A percentile compares a stretch with the other conserved stretches of the same genome.
Evolutionary conservation across 2,797 vertebrate species (phyloP).

Genomic region (Rachycentron canadum): DNA sequence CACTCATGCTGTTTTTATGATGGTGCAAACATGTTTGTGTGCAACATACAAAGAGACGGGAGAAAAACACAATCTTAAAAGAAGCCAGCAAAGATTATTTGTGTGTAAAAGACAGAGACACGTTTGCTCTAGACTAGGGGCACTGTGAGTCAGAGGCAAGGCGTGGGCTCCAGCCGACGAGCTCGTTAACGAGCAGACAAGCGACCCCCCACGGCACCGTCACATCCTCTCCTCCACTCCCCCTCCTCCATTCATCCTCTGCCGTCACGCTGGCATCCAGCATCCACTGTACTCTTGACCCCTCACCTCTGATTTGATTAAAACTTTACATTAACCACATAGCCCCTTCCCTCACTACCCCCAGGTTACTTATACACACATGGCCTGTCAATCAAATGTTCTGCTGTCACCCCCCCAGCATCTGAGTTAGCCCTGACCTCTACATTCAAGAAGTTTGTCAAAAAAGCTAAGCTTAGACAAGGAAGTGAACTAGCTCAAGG

Average conservation of each 20-base stretch:
- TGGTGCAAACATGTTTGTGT: not conserved
- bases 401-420: too few species aligned
- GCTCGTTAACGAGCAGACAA: slow-evolving; percentile 73
- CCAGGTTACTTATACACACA: slow-evolving; percentile 30
- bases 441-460: slow-evolving; percentile 45
- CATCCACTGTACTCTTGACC: slow-evolving; percentile 70
- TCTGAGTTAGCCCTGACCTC: slow-evolving; percentile 36
- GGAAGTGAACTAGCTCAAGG: slow-evolving; percentile 49
- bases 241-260: slow-evolving; percentile 36
- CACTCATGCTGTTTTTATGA: slow-evolving; percentile 19
- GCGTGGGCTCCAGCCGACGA: slow-evolving; percentile 56
- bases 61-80: slow-evolving; percentile 10
- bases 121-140: slow-evolving; percentile 46
- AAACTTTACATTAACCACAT: slow-evolving; percentile 63
- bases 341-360: slow-evolving; percentile 10
- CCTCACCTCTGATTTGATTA: slow-evolving; percentile 71
- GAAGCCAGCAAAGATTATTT: not conserved
- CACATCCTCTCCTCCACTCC: slow-evolving; percentile 28
- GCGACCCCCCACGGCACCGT: slow-evolving; percentile 46
- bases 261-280: slow-evolving; percentile 29
- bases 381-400: slow-evolving; percentile 62
- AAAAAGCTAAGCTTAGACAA: slow-evolving; percentile 28
- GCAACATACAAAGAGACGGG: not conserved
- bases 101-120: slow-evolving; percentile 14
- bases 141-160: slow-evolving; percentile 70